Evolutionary conservation across 2,113 vertebrate genomes (phyloP), one percentile per base, ranked within the genome.

Genomic region (Pelusios castaneus): DNA sequence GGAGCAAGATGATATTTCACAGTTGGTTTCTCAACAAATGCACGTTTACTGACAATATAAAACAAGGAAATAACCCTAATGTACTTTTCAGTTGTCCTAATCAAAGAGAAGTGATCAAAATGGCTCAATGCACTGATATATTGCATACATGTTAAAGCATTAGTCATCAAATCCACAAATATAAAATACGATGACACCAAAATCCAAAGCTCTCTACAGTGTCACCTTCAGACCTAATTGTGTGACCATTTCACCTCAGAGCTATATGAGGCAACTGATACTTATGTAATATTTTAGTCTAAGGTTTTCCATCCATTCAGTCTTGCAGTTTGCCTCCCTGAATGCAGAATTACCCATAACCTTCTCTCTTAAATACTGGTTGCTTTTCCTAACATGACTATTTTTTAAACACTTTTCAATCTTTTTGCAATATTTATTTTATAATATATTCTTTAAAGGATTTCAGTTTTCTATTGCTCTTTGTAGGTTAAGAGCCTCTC

Each of bases 271-370:
- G 79, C 81, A 95, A 95, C 47, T 51, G 85, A 75, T 95, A 76
- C 90, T 96, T 92, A 67, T 58, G 16, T 91, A 91, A 80, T 92
- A 88, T 93, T 93, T 24, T 75, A 80, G 83, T 88, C 78, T 96
- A 84, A 93, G 95, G 77, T 95, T 97, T 97, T 97, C 79, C 88
- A 90, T 95, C 63, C 24, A 63, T 91, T 96, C 89, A 88, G 8
- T 45, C 89, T 95, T 49, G 5, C 25, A 77, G 85, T 94, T 27
- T 91, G 91, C 87, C 84, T 97, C 89, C 52, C 52, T 92, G 92
- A 93, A 89, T 94, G 76, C 56, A 88, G 89, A 96, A 93, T 3
- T 45, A 97, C 82, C 80, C 84, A 56, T 41, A 91, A 54, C 47
- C 58, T 97, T 97, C 58, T 82, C 29, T 56, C 84, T 92, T 86